Evolutionary conservation across 1,140 invertebrate species (phyloP).

Genomic region (Nebria ingens): DNA sequence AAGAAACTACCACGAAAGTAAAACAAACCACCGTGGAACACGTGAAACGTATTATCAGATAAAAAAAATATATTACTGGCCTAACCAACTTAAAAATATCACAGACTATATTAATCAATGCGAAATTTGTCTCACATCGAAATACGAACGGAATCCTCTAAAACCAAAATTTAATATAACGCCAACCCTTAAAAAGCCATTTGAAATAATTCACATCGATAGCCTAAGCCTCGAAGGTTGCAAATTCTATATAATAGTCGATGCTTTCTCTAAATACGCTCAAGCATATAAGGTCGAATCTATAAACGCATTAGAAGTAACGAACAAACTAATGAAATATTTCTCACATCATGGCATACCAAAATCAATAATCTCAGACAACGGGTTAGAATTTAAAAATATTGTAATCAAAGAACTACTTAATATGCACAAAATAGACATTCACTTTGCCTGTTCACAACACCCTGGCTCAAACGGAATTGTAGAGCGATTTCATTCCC

Average conservation of each 20-base stretch:
- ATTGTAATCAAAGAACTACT: no score
- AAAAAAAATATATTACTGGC: not conserved
- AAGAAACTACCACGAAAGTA: not conserved
- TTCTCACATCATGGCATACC: constrained; percentile 15
- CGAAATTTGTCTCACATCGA: constrained; percentile 13
- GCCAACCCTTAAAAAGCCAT: constrained; percentile 13
- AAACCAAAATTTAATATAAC: constrained; percentile 15
- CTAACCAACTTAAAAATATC: constrained; percentile 11
- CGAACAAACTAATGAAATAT: constrained; percentile 13
- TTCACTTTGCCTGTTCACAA: no score
- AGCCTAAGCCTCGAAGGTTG: constrained; percentile 11
- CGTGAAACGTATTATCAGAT: not conserved
- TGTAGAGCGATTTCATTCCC: no score
- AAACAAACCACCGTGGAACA: not conserved
- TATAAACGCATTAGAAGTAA: not conserved
- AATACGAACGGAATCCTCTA: constrained; percentile 15
- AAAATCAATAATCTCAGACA: constrained; percentile 20
- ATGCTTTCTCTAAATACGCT: constrained; percentile 17
- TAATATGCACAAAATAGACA: no score
- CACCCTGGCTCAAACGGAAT: no score
- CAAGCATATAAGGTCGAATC: constrained; percentile 12
- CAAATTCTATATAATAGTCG: constrained; percentile 16
- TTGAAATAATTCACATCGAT: constrained; percentile 16
- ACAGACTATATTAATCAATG: constrained; percentile 15
- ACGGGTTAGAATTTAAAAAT: constrained; percentile 21